Base-by-base conservation (phyloP, 2,888 invertebrate genomes). In the Hirtodrosophila alboralis region DNA sequence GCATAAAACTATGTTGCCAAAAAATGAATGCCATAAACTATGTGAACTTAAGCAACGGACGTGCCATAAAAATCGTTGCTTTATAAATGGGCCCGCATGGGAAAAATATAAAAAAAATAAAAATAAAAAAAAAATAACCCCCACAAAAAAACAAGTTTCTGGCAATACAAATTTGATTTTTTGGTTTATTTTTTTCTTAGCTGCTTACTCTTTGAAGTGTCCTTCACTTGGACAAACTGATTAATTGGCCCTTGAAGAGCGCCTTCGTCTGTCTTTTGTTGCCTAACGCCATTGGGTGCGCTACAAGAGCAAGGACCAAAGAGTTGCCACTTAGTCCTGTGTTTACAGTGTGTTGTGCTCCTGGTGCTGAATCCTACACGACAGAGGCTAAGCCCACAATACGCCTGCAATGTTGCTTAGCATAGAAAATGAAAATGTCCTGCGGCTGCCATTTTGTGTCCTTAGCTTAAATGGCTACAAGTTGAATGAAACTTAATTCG, bases 31-130 rank as follows among this genome's bases (percentile, higher is more conserved):
- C 68, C 62, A 84, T 79, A 79, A 79, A 79, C 68, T 60, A 72
- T 70, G 59, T 36, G 63, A 58, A 57, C 56, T 62, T 57, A 78
- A 43, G 60, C 31, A 52, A 49, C 27, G 53, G 44, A 40, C 33
- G 31, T 45, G 48, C 73, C 78, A 79, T 86, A 66, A 76, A 79
- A 79, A 76, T 86, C 74, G 81, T 72, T 84, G 74, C 63, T 45
- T 61, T 80, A 80, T 62, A 80, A 86, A 86, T 84, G 61, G 73
- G 62, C 64, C 76, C 80, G 63, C 69, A 62, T 34, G 30, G 9
- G 8, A 8, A 18, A 48, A 52, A 44, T 14, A 18, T 13, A 12
- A 28, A 12, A 58, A 30, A 16, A 31, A 18, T 7, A 48, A 59
- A 43, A 28, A 30, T n/a, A n/a, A n/a, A n/a, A n/a, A n/a, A n/a